These are phyloP conservation scores for Eublepharis macularius DNA, from an alignment of 2,113 vertebrate species.

Conservation along the genomic window DNA sequence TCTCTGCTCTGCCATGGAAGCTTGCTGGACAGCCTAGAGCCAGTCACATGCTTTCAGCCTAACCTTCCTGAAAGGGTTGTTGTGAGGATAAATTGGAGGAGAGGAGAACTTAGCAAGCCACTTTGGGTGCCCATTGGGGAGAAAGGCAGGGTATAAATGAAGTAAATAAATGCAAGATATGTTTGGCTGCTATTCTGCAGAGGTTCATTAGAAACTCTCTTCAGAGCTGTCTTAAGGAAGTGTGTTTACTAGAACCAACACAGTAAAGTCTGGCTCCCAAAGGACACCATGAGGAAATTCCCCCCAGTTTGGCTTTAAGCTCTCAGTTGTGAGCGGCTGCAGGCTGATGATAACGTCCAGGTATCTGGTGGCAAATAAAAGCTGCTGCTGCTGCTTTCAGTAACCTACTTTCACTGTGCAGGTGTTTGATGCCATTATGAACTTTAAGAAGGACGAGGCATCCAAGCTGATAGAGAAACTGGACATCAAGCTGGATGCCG, in stretches of 20 bases:
- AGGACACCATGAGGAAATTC: neutral
- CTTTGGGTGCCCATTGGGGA: too few relatives aligned
- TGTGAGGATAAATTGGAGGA: too few relatives aligned
- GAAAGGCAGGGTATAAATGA: too few relatives aligned
- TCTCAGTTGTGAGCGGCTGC: too few relatives aligned
- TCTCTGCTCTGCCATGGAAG: too few relatives aligned
- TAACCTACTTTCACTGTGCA: neutral
- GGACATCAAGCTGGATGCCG: slow-evolving; percentile 66
- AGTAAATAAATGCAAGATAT: neutral
- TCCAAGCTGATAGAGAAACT: slow-evolving; percentile 70
- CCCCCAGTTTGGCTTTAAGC: neutral
- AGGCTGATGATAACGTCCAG: neutral
- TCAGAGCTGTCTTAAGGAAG: neutral
- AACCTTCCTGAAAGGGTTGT: too few relatives aligned
- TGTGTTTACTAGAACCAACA: neutral
- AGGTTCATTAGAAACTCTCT: neutral
- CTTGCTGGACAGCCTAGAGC: too few relatives aligned
- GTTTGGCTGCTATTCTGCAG: neutral
- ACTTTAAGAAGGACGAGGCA: slow-evolving; percentile 73
- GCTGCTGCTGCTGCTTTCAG: neutral
- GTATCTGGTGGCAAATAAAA: neutral
- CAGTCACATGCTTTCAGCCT: too few relatives aligned
- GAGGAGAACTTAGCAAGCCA: too few relatives aligned
- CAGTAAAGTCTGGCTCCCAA: neutral
- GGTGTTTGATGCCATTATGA: slow-evolving; percentile 76